phyloP scores from a whole-genome alignment of 2,797 vertebrate genomes.

The Rallus crepitans region DNA sequence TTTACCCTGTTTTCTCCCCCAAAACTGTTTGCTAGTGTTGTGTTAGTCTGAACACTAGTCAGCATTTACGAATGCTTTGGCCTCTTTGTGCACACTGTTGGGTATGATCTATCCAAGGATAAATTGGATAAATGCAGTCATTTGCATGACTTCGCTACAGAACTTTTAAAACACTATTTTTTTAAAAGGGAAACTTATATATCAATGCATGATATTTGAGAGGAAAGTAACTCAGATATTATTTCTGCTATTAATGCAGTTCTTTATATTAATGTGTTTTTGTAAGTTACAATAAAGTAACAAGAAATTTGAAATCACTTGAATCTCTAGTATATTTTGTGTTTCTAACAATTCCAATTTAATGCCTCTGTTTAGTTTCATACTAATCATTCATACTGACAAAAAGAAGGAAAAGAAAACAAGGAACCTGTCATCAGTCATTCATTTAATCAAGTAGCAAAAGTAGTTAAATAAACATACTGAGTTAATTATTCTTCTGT shows the following conservation, averaged over 20 bases:
- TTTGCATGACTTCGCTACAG: not conserved
- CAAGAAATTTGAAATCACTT: slow-evolving; percentile 10
- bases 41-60: not conserved
- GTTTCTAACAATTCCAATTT: slow-evolving; percentile 72
- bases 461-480: slow-evolving; percentile 85
- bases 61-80: not conserved
- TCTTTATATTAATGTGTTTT: slow-evolving; percentile 1
- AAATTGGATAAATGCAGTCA: not conserved
- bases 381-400: slow-evolving; percentile 79
- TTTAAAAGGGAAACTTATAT: not conserved
- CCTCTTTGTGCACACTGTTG: not conserved
- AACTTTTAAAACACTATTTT: not conserved
- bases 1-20: not conserved
- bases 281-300: not conserved
- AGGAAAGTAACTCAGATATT: not conserved
- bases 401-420: slow-evolving; percentile 81
- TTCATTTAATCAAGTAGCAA: slow-evolving; percentile 85
- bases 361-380: slow-evolving; percentile 73
- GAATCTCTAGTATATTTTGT: slow-evolving; percentile 42
- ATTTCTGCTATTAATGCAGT: not conserved
- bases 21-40: not conserved
- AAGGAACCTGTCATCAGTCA: slow-evolving; percentile 83
- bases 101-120: not conserved
- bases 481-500: slow-evolving; percentile 84
- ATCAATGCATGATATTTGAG: not conserved